Base-by-base conservation (phyloP, 2,888 invertebrate species). In the Eristalis pertinax region DNA sequence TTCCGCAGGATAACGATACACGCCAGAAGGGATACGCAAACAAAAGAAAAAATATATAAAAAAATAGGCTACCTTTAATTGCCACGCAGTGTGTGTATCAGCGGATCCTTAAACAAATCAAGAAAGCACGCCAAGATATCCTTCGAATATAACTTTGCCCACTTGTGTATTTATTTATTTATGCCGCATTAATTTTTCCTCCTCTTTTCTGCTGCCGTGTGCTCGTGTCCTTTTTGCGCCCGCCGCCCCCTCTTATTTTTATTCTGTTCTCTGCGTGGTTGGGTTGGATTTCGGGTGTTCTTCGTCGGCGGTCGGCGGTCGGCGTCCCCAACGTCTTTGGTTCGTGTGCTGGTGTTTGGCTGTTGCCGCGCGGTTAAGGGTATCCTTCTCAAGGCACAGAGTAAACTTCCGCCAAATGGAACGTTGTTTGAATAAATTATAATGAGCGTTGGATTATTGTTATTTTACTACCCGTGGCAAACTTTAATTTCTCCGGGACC, bases 351-450 rank as follows among this genome's bases (percentile, higher is more conserved):
- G n/a, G 43, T n/a, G n/a, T 43, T 4, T 4, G 50, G 10, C 8
- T n/a, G 50, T 8, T 50, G 50, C 19, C 50, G 19, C 43, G 50
- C 50, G 50, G 43, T 43, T 43, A 15, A 19, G 43, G 43, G 43
- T 32, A 32, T 8, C 32, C 32, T 32, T 32, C 32, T 32, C 10
- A 10, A 32, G n/a, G 32, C 32, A 63, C 65, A 63, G 68, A 58
- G 24, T 50, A 81, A 68, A 72, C 56, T 78, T 73, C 82, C 70
- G 77, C 69, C 77, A 79, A 73, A 50, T 74, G 67, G 79, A 78
- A 79, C 67, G 72, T 67, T 79, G 68, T 79, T 79, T 87, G 79
- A 83, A 79, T 87, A 83, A 83, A 84, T 79, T 80, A 80, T 80
- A 84, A 84, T 68, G 73, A 84, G 76, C 72, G 60, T 69, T 72